Conservation (phyloP, 2,888 invertebrate genomes). For the Hirtodrosophila trivittata region DNA sequence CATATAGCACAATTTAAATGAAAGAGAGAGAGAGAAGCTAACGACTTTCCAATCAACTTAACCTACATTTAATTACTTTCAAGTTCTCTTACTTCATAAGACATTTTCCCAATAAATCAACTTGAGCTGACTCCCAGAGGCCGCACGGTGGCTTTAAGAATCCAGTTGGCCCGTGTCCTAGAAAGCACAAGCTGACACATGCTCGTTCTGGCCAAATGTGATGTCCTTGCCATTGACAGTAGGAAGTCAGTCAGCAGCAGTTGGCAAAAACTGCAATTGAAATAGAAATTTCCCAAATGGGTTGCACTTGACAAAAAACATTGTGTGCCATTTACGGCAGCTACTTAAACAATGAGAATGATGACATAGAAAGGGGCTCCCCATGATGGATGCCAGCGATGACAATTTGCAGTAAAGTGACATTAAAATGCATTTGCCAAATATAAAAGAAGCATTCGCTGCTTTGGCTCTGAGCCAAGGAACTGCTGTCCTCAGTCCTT, state of each 20-base stretch:
- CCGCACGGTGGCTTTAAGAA: too few species aligned
- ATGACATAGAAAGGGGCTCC: conserved; percentile 39
- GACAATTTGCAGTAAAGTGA: conserved; percentile 62
- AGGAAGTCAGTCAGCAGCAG: conserved; percentile 18
- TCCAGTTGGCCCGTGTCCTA: too few species aligned
- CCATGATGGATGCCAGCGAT: conserved; percentile 50
- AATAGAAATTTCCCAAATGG: conserved; percentile 20
- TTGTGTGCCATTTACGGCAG: conserved; percentile 35
- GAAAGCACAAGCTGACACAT: not conserved
- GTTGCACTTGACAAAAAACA: conserved; percentile 8
- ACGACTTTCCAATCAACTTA: too few species aligned
- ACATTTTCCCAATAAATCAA: too few species aligned
- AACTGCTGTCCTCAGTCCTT: not conserved
- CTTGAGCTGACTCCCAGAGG: too few species aligned
- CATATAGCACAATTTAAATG: too few species aligned
- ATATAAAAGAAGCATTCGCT: conserved; percentile 17
- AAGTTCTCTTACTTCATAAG: too few species aligned
- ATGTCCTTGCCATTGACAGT: conserved; percentile 42
- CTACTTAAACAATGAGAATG: conserved; percentile 53
- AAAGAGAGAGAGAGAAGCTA: too few species aligned
- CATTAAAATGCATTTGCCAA: conserved; percentile 72
- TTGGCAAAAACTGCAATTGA: conserved; percentile 13
- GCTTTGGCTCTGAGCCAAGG: conserved; percentile 56
- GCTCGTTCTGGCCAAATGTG: conserved; percentile 12
- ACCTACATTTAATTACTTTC: too few species aligned